Conservation (phyloP, 2,888 invertebrate species). For the Elmis aenea region DNA sequence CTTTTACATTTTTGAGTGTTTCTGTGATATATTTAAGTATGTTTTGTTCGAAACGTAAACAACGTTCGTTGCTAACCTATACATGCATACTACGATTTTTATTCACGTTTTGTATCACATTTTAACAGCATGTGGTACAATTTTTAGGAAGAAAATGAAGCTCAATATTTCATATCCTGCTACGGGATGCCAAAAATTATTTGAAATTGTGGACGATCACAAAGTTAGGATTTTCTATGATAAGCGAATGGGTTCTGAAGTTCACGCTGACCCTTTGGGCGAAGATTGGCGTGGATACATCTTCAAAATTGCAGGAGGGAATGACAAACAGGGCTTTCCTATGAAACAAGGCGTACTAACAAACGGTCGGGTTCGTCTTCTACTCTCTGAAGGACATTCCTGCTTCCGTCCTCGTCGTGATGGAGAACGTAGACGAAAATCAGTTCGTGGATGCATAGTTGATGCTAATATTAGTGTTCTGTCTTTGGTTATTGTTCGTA, state of each 20-base stretch:
- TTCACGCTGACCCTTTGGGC: slow-evolving; percentile 86
- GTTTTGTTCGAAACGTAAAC: too few species aligned
- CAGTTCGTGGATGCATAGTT: slow-evolving; percentile 96
- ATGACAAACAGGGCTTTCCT: slow-evolving; percentile 99
- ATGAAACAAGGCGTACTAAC: slow-evolving; percentile 99
- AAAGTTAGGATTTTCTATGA: slow-evolving; percentile 95
- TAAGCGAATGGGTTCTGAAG: slow-evolving; percentile 95
- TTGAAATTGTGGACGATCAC: slow-evolving; percentile 96
- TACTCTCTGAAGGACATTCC: slow-evolving; percentile 89
- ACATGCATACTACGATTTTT: too few species aligned
- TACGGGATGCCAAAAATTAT: slow-evolving; percentile 94
- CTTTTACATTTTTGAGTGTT: too few species aligned
- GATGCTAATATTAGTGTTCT: slow-evolving; percentile 93
- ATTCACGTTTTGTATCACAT: too few species aligned
- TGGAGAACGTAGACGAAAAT: slow-evolving; percentile 95
- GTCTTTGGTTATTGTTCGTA: slow-evolving; percentile 86
- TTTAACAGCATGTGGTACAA: too few species aligned
- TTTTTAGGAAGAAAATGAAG: slow-evolving; percentile 48
- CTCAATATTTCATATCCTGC: slow-evolving; percentile 96
- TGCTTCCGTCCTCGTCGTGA: slow-evolving; percentile 89
- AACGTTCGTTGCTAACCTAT: too few species aligned
- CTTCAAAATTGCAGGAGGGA: slow-evolving; percentile 91
- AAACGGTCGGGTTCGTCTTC: slow-evolving; percentile 87
- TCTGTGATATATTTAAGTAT: too few species aligned
- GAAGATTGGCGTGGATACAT: slow-evolving; percentile 99